Evolutionary conservation across 2,113 vertebrate genomes (phyloP), one percentile per base, ranked within the genome.

Genomic region (Loxodonta africana): DNA sequence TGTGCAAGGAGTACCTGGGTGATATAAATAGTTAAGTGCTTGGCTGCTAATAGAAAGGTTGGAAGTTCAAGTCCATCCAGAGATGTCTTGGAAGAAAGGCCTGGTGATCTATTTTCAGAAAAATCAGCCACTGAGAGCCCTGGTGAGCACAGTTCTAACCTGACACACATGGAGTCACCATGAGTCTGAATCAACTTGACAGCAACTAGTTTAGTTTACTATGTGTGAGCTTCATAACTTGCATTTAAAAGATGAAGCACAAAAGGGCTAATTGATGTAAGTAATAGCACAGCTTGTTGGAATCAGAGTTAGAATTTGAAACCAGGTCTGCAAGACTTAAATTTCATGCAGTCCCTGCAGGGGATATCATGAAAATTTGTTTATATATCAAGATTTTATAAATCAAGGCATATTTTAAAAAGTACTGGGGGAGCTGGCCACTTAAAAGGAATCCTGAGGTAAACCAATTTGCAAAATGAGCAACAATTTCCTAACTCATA

Each of bases 401-500:
- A 97, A 97, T 44, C 51, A 77, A 92, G 30, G 60, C 63, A 91
- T 77, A 81, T 88, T 91, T 81, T 95, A 33, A 83, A 83, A 97
- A 92, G 65, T 60, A 77, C 41, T 18, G 12, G 69, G 67, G 76
- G 26, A 86, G 26, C 80, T 77, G 60, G 62, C 65, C 44, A 84
- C 87, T 82, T 48, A 67, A 86, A 95, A 93, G 51, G 71, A 97
- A 95, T 83, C 62, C 85, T 14, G 25, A 91, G n/a, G 60, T 74
- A 94, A 97, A 63, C 41, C 46, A 46, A 96, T 87, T 30, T 95
- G 21, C 57, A 95, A 95, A 97, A 95, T 74, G 71, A 92, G 65
- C 26, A 80, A 63, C 69, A 67, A 51, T 88, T 65, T 88, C 48
- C 63, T 83, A 81, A 91, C 26, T 91, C 48, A 5, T 25, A 46